These are phyloP conservation scores for Drosophila tani DNA, from an alignment of 1,140 invertebrate genomes.

Conservation along the genomic window DNA sequence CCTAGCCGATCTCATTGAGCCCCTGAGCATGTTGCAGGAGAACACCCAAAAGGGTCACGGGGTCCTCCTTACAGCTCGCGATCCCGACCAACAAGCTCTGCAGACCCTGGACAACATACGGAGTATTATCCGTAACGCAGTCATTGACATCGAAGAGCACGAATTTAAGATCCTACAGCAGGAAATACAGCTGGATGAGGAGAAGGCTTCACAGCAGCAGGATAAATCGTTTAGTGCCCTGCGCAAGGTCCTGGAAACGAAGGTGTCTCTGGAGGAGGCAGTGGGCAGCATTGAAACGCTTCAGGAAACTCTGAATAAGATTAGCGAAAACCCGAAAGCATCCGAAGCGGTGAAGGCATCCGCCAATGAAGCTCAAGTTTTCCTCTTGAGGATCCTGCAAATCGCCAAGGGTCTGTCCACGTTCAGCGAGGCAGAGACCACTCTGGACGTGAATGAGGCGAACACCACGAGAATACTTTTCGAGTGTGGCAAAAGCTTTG, in stretches of 20 bases:
- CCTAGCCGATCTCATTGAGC: constrained; percentile 83
- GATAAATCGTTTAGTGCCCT: constrained; percentile 74
- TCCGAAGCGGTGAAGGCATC: constrained; percentile 23
- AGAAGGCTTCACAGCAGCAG: constrained; percentile 61
- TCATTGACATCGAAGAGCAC: constrained; percentile 79
- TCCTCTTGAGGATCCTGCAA: constrained; percentile 55
- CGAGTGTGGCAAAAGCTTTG: constrained; percentile 69
- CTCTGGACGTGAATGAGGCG: constrained; percentile 54
- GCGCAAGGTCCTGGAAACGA: constrained; percentile 68
- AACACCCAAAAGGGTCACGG: constrained; percentile 67
- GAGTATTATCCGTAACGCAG: constrained; percentile 68
- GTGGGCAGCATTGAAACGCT: constrained; percentile 61
- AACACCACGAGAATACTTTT: constrained; percentile 59
- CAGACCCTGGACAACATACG: constrained; percentile 67
- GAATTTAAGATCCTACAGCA: constrained; percentile 78
- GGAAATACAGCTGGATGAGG: constrained; percentile 76
- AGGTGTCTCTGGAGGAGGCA: constrained; percentile 71
- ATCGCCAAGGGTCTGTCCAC: constrained; percentile 61
- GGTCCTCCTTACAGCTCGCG: constrained; percentile 47
- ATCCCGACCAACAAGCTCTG: constrained; percentile 60
- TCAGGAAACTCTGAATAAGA: constrained; percentile 56
- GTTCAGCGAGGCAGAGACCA: constrained; percentile 65
- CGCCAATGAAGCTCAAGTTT: constrained; percentile 67
- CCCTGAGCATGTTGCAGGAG: constrained; percentile 71
- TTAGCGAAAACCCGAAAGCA: constrained; percentile 49